phyloP scores from a whole-genome alignment of 2,113 vertebrate genomes.

The Anas platyrhynchos region DNA sequence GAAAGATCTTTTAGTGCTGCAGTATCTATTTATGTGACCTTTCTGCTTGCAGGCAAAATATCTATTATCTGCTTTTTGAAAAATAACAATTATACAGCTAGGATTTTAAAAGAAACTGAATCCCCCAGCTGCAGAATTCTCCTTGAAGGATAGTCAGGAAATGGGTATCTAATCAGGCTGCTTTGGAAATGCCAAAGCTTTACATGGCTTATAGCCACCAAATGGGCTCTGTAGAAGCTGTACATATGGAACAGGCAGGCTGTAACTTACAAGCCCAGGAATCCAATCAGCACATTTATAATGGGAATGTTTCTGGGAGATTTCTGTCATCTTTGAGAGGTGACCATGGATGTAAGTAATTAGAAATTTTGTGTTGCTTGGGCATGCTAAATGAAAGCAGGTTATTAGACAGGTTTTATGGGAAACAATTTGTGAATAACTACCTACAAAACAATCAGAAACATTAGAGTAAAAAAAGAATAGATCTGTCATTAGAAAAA shows the following conservation, averaged over 20 bases:
- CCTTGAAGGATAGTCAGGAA: background rate
- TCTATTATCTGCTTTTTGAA: background rate
- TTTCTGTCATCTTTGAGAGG: background rate
- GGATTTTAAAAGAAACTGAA: background rate
- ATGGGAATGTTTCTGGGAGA: background rate
- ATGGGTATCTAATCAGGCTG: background rate
- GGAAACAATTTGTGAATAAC: constrained; percentile 27
- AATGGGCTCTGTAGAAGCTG: background rate
- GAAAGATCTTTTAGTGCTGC: background rate
- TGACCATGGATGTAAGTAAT: constrained; percentile 8
- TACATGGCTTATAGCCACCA: background rate
- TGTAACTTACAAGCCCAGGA: background rate
- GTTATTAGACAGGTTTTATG: constrained; percentile 34
- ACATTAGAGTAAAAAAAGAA: constrained; percentile 29
- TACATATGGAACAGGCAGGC: background rate
- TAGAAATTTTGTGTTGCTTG: constrained; percentile 14
- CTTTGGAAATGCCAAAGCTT: background rate
- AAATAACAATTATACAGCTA: background rate
- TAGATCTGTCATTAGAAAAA: background rate
- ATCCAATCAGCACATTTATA: background rate
- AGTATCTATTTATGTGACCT: background rate
- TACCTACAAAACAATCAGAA: constrained; percentile 36
- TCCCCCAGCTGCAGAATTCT: background rate
- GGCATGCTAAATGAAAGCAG: background rate
- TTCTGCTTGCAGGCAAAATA: background rate